Base-by-base conservation (phyloP, 2,113 vertebrate genomes). In the Pampusana beccarii region DNA sequence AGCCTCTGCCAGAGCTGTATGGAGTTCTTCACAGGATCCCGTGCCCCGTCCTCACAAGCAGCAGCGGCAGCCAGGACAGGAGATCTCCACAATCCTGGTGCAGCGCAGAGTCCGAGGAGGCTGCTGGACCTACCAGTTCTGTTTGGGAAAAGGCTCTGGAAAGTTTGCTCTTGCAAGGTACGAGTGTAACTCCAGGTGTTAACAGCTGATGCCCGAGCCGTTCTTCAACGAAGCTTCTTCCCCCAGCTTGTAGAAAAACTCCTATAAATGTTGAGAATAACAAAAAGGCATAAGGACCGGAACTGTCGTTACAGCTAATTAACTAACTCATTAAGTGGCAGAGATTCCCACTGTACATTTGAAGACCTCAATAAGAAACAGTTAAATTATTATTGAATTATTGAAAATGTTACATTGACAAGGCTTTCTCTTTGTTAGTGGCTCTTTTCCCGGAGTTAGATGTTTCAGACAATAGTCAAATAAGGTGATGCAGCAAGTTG, bases 101-200 rank as follows among this genome's bases (percentile, higher is more conserved):
- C 42, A 48, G 4, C 9, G 9, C 7, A 15, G 67, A 42, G 36
- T 23, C 84, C 12, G 9, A 34, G 57, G 20, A 31, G 29, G 50
- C n/a, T 60, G 16, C 40, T 23, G 51, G n/a, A 26, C 3, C 1
- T 17, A n/a, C 19, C 24, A 3, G 15, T 16, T 75, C 21, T 70
- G 36, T 18, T 26, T 66, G 60, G n/a, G 33, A 57, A 56, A 51
- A 11, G 5, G 16, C 38, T 54, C 51, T 44, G 23, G 11, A 13
- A 87, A 38, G 42, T 17, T 28, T 66, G 36, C 8, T 54, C 9
- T 40, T 54, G 9, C 8, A 38, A 46, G 28, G 34, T 50, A 5
- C 3, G 23, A 13, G 11, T 4, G 20, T 24, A 33, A 7, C 11
- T 48, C 5, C 3, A 5, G 2, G 21, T 17, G 15, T 46, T 48